A percentile compares a stretch with the other conserved stretches of the same genome.
phyloP scores from a whole-genome alignment of 2,113 vertebrate genomes.

The Mirza zaza region DNA sequence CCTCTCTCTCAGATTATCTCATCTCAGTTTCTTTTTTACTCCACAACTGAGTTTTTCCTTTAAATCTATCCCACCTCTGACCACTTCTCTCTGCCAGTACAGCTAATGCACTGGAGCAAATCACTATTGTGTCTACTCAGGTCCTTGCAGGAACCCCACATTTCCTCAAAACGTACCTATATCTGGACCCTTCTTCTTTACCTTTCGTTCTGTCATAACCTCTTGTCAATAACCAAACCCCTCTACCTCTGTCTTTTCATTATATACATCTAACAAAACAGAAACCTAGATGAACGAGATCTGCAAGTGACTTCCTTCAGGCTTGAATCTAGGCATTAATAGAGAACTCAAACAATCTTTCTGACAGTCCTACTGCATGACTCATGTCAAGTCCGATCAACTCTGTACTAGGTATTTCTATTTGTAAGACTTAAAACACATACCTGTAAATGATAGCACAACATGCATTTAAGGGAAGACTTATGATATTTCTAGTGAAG shows the following conservation, averaged over 20 bases:
- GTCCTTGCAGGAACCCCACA: accelerated
- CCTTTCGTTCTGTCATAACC: background rate
- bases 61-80: background rate
- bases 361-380: background rate
- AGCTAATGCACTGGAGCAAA: accelerated
- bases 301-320: background rate
- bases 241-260: background rate
- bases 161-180: accelerated
- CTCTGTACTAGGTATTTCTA: background rate
- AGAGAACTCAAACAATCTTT: background rate
- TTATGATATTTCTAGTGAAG: background rate
- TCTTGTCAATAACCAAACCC: background rate
- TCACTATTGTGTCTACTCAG: accelerated
- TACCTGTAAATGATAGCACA: background rate
- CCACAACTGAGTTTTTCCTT: background rate
- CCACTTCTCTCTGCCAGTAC: accelerated
- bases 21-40: background rate
- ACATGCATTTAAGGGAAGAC: background rate
- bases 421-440: background rate
- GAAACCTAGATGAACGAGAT: background rate
- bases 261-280: background rate
- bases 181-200: background rate
- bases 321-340: background rate
- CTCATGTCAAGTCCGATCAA: background rate
- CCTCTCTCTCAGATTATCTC: background rate